Evolutionary conservation across 2,888 invertebrate species (phyloP), one percentile per base, ranked within the genome.

Genomic region (Drosophila engyochracea): DNA sequence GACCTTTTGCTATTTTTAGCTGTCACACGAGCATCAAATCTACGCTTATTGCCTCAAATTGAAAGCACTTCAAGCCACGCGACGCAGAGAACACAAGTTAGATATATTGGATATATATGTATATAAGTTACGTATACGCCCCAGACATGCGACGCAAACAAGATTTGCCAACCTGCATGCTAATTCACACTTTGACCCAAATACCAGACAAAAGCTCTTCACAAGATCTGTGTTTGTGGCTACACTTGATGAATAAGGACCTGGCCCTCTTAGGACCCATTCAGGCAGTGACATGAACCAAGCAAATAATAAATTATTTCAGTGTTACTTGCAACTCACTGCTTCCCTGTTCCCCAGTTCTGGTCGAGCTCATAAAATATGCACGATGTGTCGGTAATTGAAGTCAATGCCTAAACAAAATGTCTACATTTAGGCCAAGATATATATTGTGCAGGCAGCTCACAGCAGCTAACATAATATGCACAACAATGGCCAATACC

Each of bases 131-230:
- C 70, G 70, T 64, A 78, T 79, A 69, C 64, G 74, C 51, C 41
- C 25, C 22, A 19, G 68, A 55, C 47, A 64, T 41, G 33, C 69
- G 47, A 57, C 28, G 4, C n/a, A 25, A 52, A 44, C 52, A 53
- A 55, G 57, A 57, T 39, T 30, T 41, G 31, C 31, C 71, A 63
- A 69, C 60, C 66, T 79, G 80, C 72, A 86, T 87, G 85, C 87
- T 86, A 86, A 86, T 89, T 84, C 70, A 53, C 70, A 76, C 70
- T 87, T 61, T 87, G 85, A 87, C 89, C 89, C 76, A 87, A 81
- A 87, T 89, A 74, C 54, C 59, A 72, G 58, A 54, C 74, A 73
- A 67, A 49, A 41, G 16, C 22, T 57, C 55, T 31, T 28, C 39
- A 55, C 19, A 37, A 51, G 44, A 64, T 49, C 47, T 53, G 30